phyloP scores from a whole-genome alignment of 2,888 invertebrate species.

The Watsonalla cultraria region DNA sequence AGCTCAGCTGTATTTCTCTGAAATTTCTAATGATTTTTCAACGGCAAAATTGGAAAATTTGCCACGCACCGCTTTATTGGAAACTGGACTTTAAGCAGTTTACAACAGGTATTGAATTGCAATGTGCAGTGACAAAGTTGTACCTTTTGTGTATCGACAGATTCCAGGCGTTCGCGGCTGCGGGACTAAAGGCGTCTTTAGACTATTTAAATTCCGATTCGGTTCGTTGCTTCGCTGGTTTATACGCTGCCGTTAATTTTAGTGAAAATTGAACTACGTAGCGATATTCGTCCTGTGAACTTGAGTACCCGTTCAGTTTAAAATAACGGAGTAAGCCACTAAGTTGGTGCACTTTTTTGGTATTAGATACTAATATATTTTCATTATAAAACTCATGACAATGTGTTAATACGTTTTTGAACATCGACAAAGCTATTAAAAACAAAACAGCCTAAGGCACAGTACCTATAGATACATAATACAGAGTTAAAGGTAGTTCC shows the following conservation, averaged over 20 bases:
- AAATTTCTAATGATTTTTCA: slow-evolving; percentile 42
- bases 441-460: too few relatives aligned
- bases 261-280: slow-evolving; percentile 63
- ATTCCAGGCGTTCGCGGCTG: slow-evolving; percentile 45
- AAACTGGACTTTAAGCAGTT: slow-evolving; percentile 16
- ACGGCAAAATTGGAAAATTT: slow-evolving; percentile 32
- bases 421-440: background rate
- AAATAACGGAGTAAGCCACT: background rate
- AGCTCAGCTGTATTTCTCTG: slow-evolving; percentile 28
- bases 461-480: too few relatives aligned
- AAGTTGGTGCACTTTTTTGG: too few relatives aligned
- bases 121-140: slow-evolving; percentile 23
- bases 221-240: slow-evolving; percentile 78
- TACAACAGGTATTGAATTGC: slow-evolving; percentile 18
- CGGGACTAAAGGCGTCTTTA: slow-evolving; percentile 63
- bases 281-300: slow-evolving; percentile 38
- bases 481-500: too few relatives aligned
- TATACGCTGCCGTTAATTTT: slow-evolving; percentile 77
- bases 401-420: too few relatives aligned
- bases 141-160: slow-evolving; percentile 33
- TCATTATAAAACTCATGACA: too few relatives aligned
- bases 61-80: slow-evolving; percentile 3
- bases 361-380: too few relatives aligned
- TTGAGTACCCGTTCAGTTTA: slow-evolving; percentile 9
- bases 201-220: slow-evolving; percentile 77